These are phyloP conservation scores for Callyntrura sp. DNA, from an alignment of 2,888 invertebrate genomes.

Conservation along the genomic window DNA sequence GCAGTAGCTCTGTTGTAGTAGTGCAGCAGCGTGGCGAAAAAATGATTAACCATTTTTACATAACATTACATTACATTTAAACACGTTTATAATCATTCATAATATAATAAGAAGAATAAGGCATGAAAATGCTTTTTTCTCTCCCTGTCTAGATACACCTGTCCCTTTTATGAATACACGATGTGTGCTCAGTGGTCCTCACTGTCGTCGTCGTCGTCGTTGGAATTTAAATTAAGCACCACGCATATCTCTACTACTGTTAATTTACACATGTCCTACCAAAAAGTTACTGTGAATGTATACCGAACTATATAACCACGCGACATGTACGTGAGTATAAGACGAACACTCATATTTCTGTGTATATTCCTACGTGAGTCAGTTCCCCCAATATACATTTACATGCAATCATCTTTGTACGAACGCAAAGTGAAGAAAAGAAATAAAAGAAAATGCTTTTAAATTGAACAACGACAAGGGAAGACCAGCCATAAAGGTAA, in stretches of 20 bases:
- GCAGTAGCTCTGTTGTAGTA: neutral
- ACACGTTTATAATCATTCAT: neutral
- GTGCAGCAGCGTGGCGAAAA: neutral
- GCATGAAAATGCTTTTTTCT: neutral
- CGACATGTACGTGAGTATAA: neutral
- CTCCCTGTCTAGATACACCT: neutral
- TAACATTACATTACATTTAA: neutral
- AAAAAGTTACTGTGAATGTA: neutral
- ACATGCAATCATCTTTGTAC: neutral
- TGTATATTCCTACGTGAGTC: no score
- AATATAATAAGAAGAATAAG: neutral
- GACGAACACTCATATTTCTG: no score
- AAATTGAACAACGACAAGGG: neutral
- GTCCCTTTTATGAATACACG: neutral
- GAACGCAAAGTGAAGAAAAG: neutral
- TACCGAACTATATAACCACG: neutral
- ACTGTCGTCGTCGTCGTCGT: neutral
- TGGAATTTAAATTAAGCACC: neutral
- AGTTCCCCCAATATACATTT: no score
- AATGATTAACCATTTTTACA: constrained; percentile 31
- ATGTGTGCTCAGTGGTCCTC: neutral
- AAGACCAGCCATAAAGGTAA: neutral
- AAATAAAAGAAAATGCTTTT: neutral
- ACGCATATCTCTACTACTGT: neutral
- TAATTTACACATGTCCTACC: neutral